Base-by-base conservation (phyloP, 1,140 invertebrate species). In the Colletes gigas region DNA sequence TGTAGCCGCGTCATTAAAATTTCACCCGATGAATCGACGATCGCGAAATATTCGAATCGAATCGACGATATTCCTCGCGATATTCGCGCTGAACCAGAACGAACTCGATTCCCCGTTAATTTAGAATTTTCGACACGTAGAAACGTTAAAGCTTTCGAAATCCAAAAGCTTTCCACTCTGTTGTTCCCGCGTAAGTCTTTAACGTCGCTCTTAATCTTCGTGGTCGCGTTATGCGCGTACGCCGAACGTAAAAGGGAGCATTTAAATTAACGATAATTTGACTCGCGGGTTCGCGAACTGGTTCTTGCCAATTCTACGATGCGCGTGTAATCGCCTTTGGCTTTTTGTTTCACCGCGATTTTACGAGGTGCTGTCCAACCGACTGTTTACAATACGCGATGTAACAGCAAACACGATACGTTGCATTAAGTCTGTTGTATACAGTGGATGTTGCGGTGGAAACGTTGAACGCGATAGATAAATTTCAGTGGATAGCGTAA, bases 181-280 rank as follows among this genome's bases (percentile, higher is more conserved):
- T 69, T 21, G 50, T 75, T 63, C 65, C 19, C 68, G 39, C 68
- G 71, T 83, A 87, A 87, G 77, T 81, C 71, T 74, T 84, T 83
- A 62, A 67, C 59, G 73, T 80, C 68, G 79, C 75, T 81, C 76
- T 88, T 86, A 88, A 90, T 87, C 78, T 85, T 83, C 71, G 30
- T 72, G 52, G 54, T 30, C 68, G 63, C 52, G 44, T 70, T 78
- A 69, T 80, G 82, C 73, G 79, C 76, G 81, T 81, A 78, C 74
- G 70, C 59, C 83, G 83, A 86, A 88, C 78, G 78, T 74, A 84
- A 87, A 82, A 78, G 65, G 73, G 73, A 80, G 83, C 82, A 88
- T 90, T 89, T 85, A 86, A 89, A 90, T 90, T 88, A 85, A 84
- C 83, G 77, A 83, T 86, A 83, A 83, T 86, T 85, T 80, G 41